Evolutionary conservation across 2,113 vertebrate species (phyloP).

Genomic region (Plestiodon gilberti): DNA sequence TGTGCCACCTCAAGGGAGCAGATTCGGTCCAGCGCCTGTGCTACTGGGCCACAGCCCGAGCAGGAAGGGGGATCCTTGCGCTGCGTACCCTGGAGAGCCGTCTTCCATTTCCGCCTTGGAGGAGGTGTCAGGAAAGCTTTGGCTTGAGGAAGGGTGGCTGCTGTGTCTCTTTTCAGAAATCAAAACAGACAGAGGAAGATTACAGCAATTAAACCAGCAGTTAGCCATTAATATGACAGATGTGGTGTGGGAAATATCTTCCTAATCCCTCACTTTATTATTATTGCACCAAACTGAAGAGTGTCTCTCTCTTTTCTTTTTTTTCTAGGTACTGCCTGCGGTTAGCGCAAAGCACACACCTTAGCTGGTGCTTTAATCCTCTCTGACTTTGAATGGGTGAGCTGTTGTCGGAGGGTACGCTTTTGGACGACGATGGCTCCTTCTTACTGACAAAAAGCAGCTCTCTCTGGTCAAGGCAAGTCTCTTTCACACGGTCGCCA

Average conservation of each 20-base stretch:
- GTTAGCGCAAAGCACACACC: slow-evolving; percentile 23
- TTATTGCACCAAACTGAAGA: slow-evolving; percentile 8
- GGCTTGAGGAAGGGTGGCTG: background rate
- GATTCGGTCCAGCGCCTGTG: background rate
- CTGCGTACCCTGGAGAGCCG: background rate
- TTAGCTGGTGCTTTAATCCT: slow-evolving; percentile 9
- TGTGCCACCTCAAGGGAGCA: background rate
- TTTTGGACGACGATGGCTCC: background rate
- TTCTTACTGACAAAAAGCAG: background rate
- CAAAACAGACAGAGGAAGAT: slow-evolving; percentile 24
- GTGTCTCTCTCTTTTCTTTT: background rate
- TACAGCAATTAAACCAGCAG: slow-evolving; percentile 30
- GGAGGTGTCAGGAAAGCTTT: background rate
- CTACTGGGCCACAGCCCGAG: background rate
- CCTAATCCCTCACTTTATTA: slow-evolving; percentile 23
- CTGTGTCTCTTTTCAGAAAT: slow-evolving; percentile 17
- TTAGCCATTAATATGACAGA: slow-evolving; percentile 32
- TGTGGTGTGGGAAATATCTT: slow-evolving; percentile 27
- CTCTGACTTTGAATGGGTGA: slow-evolving; percentile 4
- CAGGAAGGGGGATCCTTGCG: background rate
- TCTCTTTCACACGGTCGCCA: background rate
- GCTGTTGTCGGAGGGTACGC: background rate
- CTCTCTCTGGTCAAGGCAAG: background rate
- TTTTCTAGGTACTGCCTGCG: slow-evolving; percentile 3
- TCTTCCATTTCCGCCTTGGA: background rate